Base-by-base conservation (phyloP, 2,797 vertebrate species). In the Artibeus lituratus region DNA sequence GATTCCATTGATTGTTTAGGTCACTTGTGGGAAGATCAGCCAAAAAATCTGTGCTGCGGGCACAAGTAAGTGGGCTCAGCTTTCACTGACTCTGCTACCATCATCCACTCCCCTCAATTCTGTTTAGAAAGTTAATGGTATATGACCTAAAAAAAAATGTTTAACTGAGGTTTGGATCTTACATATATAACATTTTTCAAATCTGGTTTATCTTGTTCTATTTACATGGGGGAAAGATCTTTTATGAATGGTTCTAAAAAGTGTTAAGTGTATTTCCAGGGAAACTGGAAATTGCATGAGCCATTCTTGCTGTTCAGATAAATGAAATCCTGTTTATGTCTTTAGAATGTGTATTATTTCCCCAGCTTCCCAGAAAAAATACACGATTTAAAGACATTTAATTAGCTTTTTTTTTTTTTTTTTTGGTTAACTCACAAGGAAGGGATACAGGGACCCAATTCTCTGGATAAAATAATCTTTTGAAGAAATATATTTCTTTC, bases 401-500 rank as follows among this genome's bases (percentile, higher is more conserved):
- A 47, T 95, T 93, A 93, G 35, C 3, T 90, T 94, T 93, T 90
- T 42, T 55, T 74, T 67, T 5, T 87, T 37, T 55, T 78, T 67
- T 5, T 87, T 94, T 96, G 89, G 95, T 87, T 77, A 76, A 87
- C 19, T 91, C 29, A 93, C 42, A 53, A 93, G 0, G 39, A 53
- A 93, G 0, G 39, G 80, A 93, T 4, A n/a, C 26, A 44, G 10
- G 35, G 5, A 86, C 39, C 19, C 51, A 95, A 49, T 76, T 95
- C 85, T 96, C 69, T 39, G 91, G 49, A 39, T 92, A 82, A 80
- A 97, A 74, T 93, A 81, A 85, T 76, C 70, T 96, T 14, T 22
- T 87, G 15, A 80, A 96, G 8, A 84, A 95, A 49, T 57, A 85
- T 90, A 3, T 94, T 98, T 76, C 42, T 49, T 94, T 80, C 44